Evolutionary conservation across 1,140 invertebrate species (phyloP).

Genomic region (Trissolcus basalis): DNA sequence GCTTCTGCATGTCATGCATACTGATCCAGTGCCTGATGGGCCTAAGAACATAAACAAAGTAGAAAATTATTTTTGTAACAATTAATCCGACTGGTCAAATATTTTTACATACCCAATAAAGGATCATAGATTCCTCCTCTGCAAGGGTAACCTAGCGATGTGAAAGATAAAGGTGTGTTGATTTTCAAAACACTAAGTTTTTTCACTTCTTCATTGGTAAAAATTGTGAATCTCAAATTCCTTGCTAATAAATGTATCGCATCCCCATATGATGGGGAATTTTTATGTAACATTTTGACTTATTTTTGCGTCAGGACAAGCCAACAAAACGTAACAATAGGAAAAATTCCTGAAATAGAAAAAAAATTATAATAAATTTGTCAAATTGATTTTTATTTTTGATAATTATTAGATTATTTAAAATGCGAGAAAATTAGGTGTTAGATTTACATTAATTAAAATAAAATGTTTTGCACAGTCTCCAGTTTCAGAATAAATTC

Average conservation of each 20-base stretch:
- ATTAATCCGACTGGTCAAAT: constrained; percentile 3
- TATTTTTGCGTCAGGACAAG: too few species aligned
- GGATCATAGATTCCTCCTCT: constrained; percentile 92
- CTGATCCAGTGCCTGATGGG: constrained; percentile 77
- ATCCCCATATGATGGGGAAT: not conserved
- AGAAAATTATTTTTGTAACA: too few species aligned
- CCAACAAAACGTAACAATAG: too few species aligned
- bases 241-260: constrained; percentile 73
- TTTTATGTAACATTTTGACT: not conserved
- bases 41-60: constrained; percentile 75
- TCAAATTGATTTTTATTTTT: too few species aligned
- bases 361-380: too few species aligned
- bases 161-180: constrained; percentile 88
- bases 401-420: too few species aligned
- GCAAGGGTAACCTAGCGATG: constrained; percentile 88
- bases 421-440: too few species aligned
- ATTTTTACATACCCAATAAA: constrained; percentile 80
- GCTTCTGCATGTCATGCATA: constrained; percentile 89
- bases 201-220: constrained; percentile 88
- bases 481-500: too few species aligned
- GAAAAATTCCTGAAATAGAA: not conserved
- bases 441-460: too few species aligned
- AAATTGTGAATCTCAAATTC: constrained; percentile 82
- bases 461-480: too few species aligned
- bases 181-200: constrained; percentile 92